Conservation (phyloP, 2,888 invertebrate species). For the Tryphoninae sp. region DNA sequence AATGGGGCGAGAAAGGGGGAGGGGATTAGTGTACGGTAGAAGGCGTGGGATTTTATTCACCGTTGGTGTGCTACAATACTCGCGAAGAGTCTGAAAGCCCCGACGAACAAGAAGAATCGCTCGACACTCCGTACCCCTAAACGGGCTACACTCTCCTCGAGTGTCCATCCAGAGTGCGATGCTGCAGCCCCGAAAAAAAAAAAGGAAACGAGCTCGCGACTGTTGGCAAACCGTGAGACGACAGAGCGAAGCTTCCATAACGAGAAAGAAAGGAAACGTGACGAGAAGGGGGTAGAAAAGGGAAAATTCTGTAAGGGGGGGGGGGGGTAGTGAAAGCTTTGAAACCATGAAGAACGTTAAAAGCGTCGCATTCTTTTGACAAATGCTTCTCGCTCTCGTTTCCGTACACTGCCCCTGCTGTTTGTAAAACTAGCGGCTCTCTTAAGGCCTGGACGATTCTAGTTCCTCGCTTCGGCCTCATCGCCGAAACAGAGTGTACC, state of each 20-base stretch:
- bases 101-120: conserved; percentile 38
- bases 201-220: conserved; percentile 29
- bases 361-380: conserved; percentile 72
- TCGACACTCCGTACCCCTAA: conserved; percentile 45
- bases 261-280: conserved; percentile 40
- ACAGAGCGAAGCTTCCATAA: conserved; percentile 50
- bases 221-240: conserved; percentile 34
- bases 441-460: conserved; percentile 63
- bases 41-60: conserved; percentile 51
- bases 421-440: conserved; percentile 61
- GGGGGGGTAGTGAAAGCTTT: conserved; percentile 61
- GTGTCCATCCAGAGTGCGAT: conserved; percentile 30
- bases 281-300: conserved; percentile 22
- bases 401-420: conserved; percentile 42
- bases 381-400: conserved; percentile 65
- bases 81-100: conserved; percentile 41
- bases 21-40: conserved; percentile 2
- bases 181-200: conserved; percentile 26
- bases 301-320: conserved; percentile 49
- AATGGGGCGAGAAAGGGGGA: conserved; percentile 13
- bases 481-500: conserved; percentile 18
- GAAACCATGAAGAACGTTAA: conserved; percentile 69
- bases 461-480: conserved; percentile 25
- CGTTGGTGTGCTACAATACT: conserved; percentile 45
- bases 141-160: conserved; percentile 41